phyloP scores from a whole-genome alignment of 2,888 invertebrate species.

The Machimus rusticus region DNA sequence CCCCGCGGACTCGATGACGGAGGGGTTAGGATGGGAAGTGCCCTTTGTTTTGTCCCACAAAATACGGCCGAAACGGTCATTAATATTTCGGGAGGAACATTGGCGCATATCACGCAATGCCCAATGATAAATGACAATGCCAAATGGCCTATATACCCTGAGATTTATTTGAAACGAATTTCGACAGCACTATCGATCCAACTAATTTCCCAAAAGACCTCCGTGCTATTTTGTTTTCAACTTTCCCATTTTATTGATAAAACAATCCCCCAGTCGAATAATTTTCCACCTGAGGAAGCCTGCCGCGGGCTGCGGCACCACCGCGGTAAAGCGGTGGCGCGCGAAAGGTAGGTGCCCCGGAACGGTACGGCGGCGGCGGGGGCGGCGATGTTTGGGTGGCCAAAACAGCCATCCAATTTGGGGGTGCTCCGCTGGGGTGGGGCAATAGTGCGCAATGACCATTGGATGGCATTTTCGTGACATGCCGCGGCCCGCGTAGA shows the following conservation, averaged over 20 bases:
- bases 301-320: neutral
- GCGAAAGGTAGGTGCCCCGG: neutral
- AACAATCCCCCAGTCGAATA: slow-evolving; percentile 40
- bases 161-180: slow-evolving; percentile 31
- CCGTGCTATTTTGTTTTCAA: slow-evolving; percentile 16
- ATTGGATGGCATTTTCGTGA: slow-evolving; percentile 45
- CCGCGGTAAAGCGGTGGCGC: neutral
- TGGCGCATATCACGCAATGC: slow-evolving; percentile 20
- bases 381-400: slow-evolving; percentile 24
- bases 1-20: neutral
- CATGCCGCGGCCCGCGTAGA: slow-evolving; percentile 15
- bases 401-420: slow-evolving; percentile 5
- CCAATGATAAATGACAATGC: slow-evolving; percentile 10
- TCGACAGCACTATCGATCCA: slow-evolving; percentile 45
- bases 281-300: slow-evolving; percentile 29
- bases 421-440: neutral
- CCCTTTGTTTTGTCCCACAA: neutral
- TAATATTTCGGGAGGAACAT: slow-evolving; percentile 19
- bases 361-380: neutral
- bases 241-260: slow-evolving; percentile 46
- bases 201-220: slow-evolving; percentile 42
- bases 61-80: slow-evolving; percentile 20
- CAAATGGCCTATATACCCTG: slow-evolving; percentile 35
- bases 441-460: slow-evolving; percentile 47
- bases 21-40: neutral